These are phyloP conservation scores for Subacronicta megacephala DNA, from an alignment of 2,888 invertebrate genomes.

Conservation along the genomic window DNA sequence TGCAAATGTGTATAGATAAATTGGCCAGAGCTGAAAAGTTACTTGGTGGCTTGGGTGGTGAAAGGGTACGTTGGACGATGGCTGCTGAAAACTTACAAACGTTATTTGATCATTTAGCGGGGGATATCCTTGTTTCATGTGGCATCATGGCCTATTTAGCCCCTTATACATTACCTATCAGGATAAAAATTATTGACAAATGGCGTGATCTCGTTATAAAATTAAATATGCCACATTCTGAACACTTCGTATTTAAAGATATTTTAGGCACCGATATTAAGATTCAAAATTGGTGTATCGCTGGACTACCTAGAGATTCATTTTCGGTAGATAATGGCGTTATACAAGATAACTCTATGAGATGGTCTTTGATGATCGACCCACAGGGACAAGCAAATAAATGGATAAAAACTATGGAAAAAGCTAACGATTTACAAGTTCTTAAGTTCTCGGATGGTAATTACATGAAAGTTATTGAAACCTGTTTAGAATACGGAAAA, in stretches of 20 bases:
- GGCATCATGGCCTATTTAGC: conserved; percentile 97
- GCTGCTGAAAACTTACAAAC: conserved; percentile 93
- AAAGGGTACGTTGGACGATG: conserved; percentile 95
- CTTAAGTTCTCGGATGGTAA: conserved; percentile 93
- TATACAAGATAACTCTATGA: conserved; percentile 94
- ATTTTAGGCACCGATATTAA: conserved; percentile 96
- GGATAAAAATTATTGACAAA: conserved; percentile 89
- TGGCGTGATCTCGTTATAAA: conserved; percentile 93
- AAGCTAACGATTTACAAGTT: conserved; percentile 91
- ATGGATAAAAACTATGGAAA: conserved; percentile 96
- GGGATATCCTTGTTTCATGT: conserved; percentile 96
- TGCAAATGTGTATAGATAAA: conserved; percentile 95
- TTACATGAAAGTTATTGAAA: conserved; percentile 94
- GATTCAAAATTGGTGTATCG: conserved; percentile 96
- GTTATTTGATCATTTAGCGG: conserved; percentile 95
- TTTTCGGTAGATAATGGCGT: conserved; percentile 96
- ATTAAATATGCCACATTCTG: conserved; percentile 94
- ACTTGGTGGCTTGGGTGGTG: conserved; percentile 96
- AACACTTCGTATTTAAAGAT: conserved; percentile 92
- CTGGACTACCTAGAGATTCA: conserved; percentile 93
- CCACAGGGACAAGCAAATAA: conserved; percentile 96
- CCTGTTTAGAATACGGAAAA: conserved; percentile 93
- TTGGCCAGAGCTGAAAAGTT: conserved; percentile 95
- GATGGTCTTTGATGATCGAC: conserved; percentile 95
- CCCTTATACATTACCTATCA: conserved; percentile 93